Percentiles rank a stretch among this genome's conserved stretches.
These are phyloP conservation scores for Antitype chi DNA, from an alignment of 2,888 invertebrate genomes.

Conservation along the genomic window DNA sequence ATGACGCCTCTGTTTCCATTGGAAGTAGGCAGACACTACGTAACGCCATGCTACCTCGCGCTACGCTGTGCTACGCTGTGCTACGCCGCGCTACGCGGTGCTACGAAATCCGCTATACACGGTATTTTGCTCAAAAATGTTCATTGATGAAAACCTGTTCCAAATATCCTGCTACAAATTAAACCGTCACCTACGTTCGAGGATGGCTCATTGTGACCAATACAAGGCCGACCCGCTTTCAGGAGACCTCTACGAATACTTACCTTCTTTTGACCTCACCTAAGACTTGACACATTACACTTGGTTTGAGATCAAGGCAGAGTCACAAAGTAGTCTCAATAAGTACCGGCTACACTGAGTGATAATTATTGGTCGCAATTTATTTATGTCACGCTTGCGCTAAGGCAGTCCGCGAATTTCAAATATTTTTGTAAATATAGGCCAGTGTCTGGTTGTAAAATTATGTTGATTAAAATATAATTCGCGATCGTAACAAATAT, in stretches of 20 bases:
- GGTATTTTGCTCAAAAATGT: not conserved
- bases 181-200: constrained; percentile 58
- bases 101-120: not conserved
- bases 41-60: not conserved
- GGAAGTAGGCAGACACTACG: not conserved
- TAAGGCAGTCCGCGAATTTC: no score
- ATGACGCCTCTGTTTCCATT: not conserved
- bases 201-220: constrained; percentile 69
- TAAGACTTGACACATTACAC: constrained; percentile 27
- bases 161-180: constrained; percentile 23
- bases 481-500: no score
- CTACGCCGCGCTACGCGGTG: not conserved
- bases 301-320: constrained; percentile 7
- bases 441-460: no score
- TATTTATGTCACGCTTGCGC: no score
- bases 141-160: not conserved
- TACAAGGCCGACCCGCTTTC: constrained; percentile 59
- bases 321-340: not conserved
- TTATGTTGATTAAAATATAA: no score
- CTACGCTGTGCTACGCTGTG: not conserved
- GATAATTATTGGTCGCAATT: not conserved
- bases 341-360: not conserved
- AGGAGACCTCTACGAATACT: constrained; percentile 37
- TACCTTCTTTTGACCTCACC: constrained; percentile 22
- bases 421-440: no score